Evolutionary conservation across 2,888 invertebrate genomes (phyloP).

Genomic region (Herminia tarsipennalis): DNA sequence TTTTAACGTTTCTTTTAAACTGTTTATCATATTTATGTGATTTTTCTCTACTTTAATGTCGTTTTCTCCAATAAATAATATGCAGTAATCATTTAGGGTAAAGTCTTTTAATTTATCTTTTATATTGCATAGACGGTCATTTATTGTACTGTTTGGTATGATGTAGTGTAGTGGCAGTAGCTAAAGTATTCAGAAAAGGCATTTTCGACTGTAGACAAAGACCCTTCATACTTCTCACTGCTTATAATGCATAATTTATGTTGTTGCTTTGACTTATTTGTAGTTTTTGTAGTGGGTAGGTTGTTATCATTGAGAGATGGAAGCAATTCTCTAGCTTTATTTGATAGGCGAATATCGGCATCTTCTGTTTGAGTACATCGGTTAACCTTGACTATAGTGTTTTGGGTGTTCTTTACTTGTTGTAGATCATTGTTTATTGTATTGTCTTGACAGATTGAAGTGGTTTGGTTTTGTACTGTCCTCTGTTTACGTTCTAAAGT

Average conservation of each 20-base stretch:
- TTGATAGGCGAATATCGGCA: neutral
- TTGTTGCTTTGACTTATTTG: neutral
- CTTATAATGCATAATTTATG: conserved; percentile 1
- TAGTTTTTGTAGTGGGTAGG: neutral
- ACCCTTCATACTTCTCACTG: neutral
- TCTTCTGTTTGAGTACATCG: neutral
- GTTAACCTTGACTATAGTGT: neutral
- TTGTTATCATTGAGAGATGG: neutral
- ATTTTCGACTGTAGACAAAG: neutral
- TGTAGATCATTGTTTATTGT: neutral
- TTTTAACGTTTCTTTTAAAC: neutral
- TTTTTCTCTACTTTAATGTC: neutral
- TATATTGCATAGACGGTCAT: neutral
- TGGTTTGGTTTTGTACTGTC: no score
- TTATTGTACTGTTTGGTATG: neutral
- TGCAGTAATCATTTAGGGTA: neutral
- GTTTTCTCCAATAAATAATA: neutral
- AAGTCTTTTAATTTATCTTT: neutral
- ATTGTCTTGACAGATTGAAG: no score
- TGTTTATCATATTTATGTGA: neutral
- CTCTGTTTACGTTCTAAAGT: no score
- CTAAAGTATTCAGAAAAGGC: neutral
- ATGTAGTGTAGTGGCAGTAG: neutral
- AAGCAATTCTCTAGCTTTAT: neutral
- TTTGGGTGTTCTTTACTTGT: neutral